Percentiles rank a stretch among this genome's conserved stretches.
These are phyloP conservation scores for Drosophila lutescens DNA, from an alignment of 2,888 invertebrate species.

Conservation along the genomic window DNA sequence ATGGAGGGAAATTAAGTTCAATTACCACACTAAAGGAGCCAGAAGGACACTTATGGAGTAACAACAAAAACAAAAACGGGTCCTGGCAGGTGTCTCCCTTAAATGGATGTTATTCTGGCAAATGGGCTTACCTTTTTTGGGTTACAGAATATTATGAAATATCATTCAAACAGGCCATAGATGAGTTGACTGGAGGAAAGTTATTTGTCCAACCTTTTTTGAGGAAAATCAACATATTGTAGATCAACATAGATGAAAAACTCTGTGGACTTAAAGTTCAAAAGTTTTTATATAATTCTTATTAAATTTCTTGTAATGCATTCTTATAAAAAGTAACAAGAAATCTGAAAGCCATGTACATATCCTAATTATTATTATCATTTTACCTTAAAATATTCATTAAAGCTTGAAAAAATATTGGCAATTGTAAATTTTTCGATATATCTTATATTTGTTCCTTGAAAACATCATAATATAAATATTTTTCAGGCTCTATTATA, in stretches of 20 bases:
- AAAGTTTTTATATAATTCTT: too few relatives aligned
- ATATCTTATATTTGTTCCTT: too few relatives aligned
- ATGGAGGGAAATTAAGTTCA: conserved; percentile 48
- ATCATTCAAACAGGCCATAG: conserved; percentile 22
- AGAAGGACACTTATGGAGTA: conserved; percentile 39
- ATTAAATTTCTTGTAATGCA: too few relatives aligned
- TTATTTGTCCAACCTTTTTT: neutral
- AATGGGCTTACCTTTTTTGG: conserved; percentile 11
- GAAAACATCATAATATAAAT: too few relatives aligned
- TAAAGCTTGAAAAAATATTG: too few relatives aligned
- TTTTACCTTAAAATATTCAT: too few relatives aligned
- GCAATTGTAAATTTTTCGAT: too few relatives aligned
- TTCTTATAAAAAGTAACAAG: too few relatives aligned
- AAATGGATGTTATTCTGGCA: conserved; percentile 20
- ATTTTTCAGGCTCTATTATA: too few relatives aligned
- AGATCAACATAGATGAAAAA: neutral
- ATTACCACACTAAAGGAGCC: conserved; percentile 53
- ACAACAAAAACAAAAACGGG: neutral
- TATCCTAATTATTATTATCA: too few relatives aligned
- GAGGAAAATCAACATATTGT: neutral
- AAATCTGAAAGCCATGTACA: too few relatives aligned
- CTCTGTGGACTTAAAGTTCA: too few relatives aligned
- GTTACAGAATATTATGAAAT: conserved; percentile 19
- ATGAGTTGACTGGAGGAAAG: conserved; percentile 4
- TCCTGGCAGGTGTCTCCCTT: neutral